Evolutionary conservation across 2,888 invertebrate species (phyloP).

Genomic region (Trissoscelio sp.): DNA sequence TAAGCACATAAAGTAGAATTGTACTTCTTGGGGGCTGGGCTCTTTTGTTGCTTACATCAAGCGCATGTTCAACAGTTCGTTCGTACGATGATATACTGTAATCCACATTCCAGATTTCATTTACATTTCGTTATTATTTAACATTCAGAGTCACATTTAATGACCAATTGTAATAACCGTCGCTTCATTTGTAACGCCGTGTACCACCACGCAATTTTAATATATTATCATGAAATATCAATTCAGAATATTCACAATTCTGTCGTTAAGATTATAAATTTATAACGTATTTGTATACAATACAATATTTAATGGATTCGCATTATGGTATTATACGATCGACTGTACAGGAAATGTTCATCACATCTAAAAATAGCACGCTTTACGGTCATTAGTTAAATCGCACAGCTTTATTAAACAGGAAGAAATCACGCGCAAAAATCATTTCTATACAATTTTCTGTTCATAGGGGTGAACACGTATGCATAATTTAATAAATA

Average conservation of each 20-base stretch:
- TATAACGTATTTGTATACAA: constrained; percentile 42
- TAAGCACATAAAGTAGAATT: constrained; percentile 42
- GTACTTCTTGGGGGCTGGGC: constrained; percentile 45
- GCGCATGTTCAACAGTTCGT: constrained; percentile 29
- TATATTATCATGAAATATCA: constrained; percentile 52
- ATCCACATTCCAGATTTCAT: constrained; percentile 50
- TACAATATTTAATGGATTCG: constrained; percentile 12
- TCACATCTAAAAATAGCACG: constrained; percentile 28
- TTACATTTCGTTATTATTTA: constrained; percentile 45
- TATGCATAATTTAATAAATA: not conserved
- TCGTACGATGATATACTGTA: constrained; percentile 38
- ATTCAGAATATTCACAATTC: constrained; percentile 49
- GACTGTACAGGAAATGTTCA: not conserved
- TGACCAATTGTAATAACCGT: constrained; percentile 36
- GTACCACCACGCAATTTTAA: constrained; percentile 11
- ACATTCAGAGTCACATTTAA: constrained; percentile 39
- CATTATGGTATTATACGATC: constrained; percentile 19
- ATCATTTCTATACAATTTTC: constrained; percentile 7
- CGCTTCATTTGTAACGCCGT: constrained; percentile 27
- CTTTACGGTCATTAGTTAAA: constrained; percentile 28
- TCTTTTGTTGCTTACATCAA: constrained; percentile 47
- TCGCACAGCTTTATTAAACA: constrained; percentile 12
- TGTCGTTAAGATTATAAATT: constrained; percentile 29
- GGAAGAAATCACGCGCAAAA: constrained; percentile 2
- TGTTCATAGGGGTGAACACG: too few relatives aligned